Evolutionary conservation across 2,797 vertebrate species (phyloP), one percentile per base, ranked within the genome.

Genomic region (Manis javanica): DNA sequence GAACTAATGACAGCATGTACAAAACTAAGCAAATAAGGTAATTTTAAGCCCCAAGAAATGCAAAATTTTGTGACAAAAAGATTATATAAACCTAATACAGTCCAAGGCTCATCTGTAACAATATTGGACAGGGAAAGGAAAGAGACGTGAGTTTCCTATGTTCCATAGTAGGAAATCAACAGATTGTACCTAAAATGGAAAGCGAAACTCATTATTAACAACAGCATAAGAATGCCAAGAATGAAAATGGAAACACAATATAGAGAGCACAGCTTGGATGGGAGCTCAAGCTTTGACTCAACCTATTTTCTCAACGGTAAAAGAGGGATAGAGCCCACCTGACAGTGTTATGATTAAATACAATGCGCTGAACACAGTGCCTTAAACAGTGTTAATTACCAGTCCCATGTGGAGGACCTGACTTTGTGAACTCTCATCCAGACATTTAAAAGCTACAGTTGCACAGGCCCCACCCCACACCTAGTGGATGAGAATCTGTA

Each of bases 1-100:
- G 26, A 88, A 57, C 51, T 74, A 79, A 82, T 59, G 29, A 46
- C 1, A 4, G 18, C 2, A 79, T 39, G 61, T 15, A 63, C 3
- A 49, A 87, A 88, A 66, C 78, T 87, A 92, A 74, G 53, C 64
- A 84, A 96, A 82, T 39, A 57, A 39, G 26, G 51, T 49, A 84
- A 64, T 19, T 37, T 79, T 51, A 66, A 18, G 64, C 13, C 26
- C 71, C 34, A 64, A 59, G 51, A 61, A 69, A 78, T n/a, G 34
- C 21, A 68, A 57, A 74, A 57, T 23, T 51, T 63, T 85, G 26
- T 39, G 34, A 51, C n/a, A 71, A 74, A 85, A 93, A 53, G 23
- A 37, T 72, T 39, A 69, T 49, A 64, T 13, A 88, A 88, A 84
- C 31, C 46, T 29, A 66, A 34, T 31, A 78, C 12, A 68, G 3